A percentile compares a stretch with the other conserved stretches of the same genome.
Conservation (phyloP, 2,113 vertebrate genomes). For the Rhegmatorhina hoffmannsi region DNA sequence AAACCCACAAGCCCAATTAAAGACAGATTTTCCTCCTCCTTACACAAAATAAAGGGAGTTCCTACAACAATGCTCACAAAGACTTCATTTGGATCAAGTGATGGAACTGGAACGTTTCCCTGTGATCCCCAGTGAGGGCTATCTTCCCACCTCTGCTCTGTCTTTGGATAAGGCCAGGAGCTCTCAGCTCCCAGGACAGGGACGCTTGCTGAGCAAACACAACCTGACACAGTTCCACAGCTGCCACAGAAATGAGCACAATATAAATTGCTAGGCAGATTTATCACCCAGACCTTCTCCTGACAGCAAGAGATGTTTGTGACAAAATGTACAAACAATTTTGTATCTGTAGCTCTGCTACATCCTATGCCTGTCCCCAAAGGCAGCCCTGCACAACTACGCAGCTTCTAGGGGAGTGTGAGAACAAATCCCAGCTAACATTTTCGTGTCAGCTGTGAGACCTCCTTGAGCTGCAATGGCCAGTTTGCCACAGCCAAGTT, state of each 20-base stretch:
- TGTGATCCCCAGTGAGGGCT: not conserved
- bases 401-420: not conserved
- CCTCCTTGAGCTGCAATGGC: not conserved
- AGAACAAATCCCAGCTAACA: not conserved
- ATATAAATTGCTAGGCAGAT: not conserved
- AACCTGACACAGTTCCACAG: not conserved
- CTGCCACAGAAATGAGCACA: not conserved
- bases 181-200: not conserved
- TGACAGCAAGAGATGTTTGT: not conserved
- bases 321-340: not conserved
- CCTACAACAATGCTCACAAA: not conserved
- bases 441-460: not conserved
- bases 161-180: not conserved
- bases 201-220: not conserved
- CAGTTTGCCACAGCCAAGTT: not conserved
- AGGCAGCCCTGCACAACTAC: not conserved
- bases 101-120: not conserved
- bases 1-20: not conserved
- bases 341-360: not conserved
- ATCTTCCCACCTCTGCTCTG: conserved; percentile 9
- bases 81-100: not conserved
- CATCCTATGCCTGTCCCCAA: not conserved
- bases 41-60: not conserved
- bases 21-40: not conserved
- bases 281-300: not conserved